Evolutionary conservation across 2,113 vertebrate genomes (phyloP).

Genomic region (Platichthys flesus): DNA sequence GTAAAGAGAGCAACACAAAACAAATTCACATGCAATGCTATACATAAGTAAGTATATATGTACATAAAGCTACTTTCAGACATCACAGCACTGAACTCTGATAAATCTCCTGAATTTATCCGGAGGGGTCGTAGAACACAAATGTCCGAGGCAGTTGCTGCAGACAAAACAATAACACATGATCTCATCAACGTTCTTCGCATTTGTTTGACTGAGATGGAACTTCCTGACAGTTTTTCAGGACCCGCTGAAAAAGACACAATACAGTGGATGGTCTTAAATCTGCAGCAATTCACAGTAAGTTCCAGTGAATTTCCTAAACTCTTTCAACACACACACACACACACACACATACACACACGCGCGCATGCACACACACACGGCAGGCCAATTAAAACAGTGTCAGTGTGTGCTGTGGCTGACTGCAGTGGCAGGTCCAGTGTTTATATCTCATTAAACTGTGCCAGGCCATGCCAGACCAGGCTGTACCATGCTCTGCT

Average conservation of each 20-base stretch:
- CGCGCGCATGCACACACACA: slow-evolving; percentile 9
- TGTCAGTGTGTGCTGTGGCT: slow-evolving; percentile 63
- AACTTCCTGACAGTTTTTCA: not conserved
- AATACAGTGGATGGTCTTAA: slow-evolving; percentile 1
- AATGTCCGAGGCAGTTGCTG: not conserved
- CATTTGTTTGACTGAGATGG: not conserved
- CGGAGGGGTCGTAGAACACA: not conserved
- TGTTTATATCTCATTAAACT: slow-evolving; percentile 76
- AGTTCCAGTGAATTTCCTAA: slow-evolving; percentile 27
- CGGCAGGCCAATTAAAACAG: slow-evolving; percentile 65
- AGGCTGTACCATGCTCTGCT: slow-evolving; percentile 57
- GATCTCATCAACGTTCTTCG: not conserved
- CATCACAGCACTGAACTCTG: no score
- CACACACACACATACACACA: not conserved
- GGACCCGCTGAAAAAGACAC: not conserved
- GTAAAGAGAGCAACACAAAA: no score
- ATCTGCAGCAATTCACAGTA: slow-evolving; percentile 27
- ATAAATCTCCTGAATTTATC: no score
- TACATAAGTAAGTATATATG: not conserved
- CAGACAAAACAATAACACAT: no score
- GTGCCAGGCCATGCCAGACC: slow-evolving; percentile 66
- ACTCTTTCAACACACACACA: slow-evolving; percentile 12
- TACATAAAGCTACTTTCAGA: no score
- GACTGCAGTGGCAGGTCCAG: slow-evolving; percentile 61
- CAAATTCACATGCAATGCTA: not conserved